These are phyloP conservation scores for Silurus lanzhouensis DNA, from an alignment of 2,797 vertebrate genomes.

Conservation along the genomic window DNA sequence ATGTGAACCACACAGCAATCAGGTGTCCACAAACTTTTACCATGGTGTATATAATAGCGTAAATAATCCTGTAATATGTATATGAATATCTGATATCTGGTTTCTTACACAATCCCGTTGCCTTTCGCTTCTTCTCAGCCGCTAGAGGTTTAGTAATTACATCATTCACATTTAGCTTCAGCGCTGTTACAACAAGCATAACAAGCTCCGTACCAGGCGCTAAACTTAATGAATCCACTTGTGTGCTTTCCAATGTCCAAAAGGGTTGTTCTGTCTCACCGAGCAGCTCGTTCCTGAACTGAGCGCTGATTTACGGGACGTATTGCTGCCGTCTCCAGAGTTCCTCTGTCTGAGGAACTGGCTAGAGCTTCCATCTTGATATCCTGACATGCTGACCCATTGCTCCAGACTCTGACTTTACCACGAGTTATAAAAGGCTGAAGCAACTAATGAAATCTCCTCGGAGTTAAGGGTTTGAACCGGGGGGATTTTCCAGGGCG, in stretches of 20 bases:
- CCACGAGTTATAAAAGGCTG: not conserved
- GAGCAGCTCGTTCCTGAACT: constrained; percentile 1
- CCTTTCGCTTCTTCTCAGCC: not conserved
- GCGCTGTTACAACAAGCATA: not conserved
- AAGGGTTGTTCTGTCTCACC: constrained; percentile 1
- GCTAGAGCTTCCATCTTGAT: not conserved
- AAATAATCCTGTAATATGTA: not conserved
- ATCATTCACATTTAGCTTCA: not conserved
- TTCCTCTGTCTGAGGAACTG: not conserved
- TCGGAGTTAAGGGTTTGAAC: not conserved
- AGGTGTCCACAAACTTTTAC: too few species aligned
- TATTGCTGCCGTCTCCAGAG: not conserved
- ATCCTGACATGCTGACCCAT: not conserved
- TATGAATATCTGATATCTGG: not conserved
- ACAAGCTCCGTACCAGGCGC: not conserved
- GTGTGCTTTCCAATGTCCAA: constrained; percentile 13
- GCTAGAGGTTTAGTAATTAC: not conserved
- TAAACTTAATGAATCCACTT: constrained; percentile 21
- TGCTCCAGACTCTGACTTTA: not conserved
- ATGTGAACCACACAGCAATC: too few species aligned
- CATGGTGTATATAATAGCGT: too few species aligned
- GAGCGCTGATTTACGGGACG: not conserved
- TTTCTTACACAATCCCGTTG: not conserved
- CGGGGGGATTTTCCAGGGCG: not conserved
- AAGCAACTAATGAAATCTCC: not conserved